A percentile compares a stretch with the other conserved stretches of the same genome.
These are phyloP conservation scores for Tautogolabrus adspersus DNA, from an alignment of 2,113 vertebrate genomes.

Conservation along the genomic window DNA sequence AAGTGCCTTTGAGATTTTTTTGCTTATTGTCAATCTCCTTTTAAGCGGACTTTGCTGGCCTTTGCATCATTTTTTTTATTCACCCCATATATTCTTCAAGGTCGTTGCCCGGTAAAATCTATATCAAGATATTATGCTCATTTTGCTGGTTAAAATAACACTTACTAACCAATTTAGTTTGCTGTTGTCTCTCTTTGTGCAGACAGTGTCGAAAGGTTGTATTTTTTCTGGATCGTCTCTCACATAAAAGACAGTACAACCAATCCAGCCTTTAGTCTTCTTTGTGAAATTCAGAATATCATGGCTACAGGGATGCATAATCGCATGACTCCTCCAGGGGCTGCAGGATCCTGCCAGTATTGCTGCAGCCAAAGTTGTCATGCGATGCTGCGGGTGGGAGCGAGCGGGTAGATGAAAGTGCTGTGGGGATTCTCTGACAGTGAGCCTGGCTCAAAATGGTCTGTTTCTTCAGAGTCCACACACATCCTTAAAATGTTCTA, in stretches of 20 bases:
- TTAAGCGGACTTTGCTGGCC: neutral
- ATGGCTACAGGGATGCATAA: conserved; percentile 65
- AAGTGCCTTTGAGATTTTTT: neutral
- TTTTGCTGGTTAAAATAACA: neutral
- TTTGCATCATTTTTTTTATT: neutral
- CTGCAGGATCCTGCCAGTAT: conserved; percentile 64
- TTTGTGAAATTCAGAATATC: conserved; percentile 63
- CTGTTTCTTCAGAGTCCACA: conserved; percentile 56
- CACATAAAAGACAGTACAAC: conserved; percentile 36
- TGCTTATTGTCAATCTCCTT: neutral
- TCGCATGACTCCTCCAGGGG: conserved; percentile 66
- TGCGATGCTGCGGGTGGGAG: conserved; percentile 66
- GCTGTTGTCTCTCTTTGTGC: neutral
- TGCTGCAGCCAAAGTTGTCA: conserved; percentile 73
- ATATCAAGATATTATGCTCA: no score
- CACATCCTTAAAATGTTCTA: conserved; percentile 63
- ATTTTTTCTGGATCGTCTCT: conserved; percentile 19
- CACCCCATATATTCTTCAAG: neutral
- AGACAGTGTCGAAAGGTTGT: conserved; percentile 35
- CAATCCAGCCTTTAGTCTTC: conserved; percentile 41
- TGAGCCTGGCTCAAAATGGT: conserved; percentile 50
- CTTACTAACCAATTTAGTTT: conserved; percentile 1
- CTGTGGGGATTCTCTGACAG: conserved; percentile 68
- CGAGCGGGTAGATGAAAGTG: conserved; percentile 65
- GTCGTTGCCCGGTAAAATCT: neutral